Conservation (phyloP, 2,113 vertebrate genomes). For the Phrynosoma platyrhinos region DNA sequence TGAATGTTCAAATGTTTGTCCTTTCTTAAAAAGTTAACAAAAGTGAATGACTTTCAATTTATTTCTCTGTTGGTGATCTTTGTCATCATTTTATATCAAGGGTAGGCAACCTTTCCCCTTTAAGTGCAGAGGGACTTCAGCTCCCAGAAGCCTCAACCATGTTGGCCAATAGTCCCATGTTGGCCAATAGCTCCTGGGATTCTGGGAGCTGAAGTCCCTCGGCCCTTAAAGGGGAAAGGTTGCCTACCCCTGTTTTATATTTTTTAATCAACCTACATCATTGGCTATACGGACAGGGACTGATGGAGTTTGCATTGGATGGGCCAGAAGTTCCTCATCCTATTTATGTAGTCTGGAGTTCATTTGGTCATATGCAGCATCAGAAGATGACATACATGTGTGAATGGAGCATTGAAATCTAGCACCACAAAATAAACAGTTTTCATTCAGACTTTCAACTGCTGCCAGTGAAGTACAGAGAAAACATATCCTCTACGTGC, state of each 20-base stretch:
- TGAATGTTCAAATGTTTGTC: constrained; percentile 55
- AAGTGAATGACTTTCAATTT: constrained; percentile 61
- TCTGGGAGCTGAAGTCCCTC: too few species aligned
- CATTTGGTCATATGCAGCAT: neutral
- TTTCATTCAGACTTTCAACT: neutral
- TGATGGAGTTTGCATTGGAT: neutral
- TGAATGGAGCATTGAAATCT: neutral
- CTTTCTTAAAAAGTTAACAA: constrained; percentile 54
- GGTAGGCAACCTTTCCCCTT: too few species aligned
- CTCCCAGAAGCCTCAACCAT: too few species aligned
- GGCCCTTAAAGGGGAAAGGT: too few species aligned
- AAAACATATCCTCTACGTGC: neutral
- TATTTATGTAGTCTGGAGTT: neutral
- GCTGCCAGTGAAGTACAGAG: neutral
- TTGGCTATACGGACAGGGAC: neutral
- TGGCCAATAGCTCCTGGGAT: too few species aligned
- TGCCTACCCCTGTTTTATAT: too few species aligned
- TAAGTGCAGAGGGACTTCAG: too few species aligned
- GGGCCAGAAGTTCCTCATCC: too few species aligned
- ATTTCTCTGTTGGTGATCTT: constrained; percentile 58
- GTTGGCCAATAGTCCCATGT: too few species aligned
- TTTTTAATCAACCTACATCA: neutral
- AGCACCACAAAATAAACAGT: neutral
- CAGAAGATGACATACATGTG: neutral
- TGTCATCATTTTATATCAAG: constrained; percentile 69